These are phyloP conservation scores for Salarias fasciatus DNA, from an alignment of 2,797 vertebrate species.

Conservation along the genomic window DNA sequence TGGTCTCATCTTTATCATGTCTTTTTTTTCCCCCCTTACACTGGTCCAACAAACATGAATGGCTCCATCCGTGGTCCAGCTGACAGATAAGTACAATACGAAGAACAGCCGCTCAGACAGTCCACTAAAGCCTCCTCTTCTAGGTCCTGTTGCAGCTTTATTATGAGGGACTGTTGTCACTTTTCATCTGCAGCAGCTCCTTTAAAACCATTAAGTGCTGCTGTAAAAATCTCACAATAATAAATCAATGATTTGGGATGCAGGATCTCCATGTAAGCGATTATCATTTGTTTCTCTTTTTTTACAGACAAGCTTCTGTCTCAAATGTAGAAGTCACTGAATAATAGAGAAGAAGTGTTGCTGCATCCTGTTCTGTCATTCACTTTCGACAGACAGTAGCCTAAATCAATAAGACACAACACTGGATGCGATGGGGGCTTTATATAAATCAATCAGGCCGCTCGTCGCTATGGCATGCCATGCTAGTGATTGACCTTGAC, in stretches of 20 bases:
- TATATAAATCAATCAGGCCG: slow-evolving; percentile 74
- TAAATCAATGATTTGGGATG: slow-evolving; percentile 42
- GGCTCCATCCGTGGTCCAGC: slow-evolving; percentile 44
- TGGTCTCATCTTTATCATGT: slow-evolving; percentile 40
- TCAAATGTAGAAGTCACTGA: slow-evolving; percentile 47
- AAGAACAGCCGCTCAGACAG: slow-evolving; percentile 30
- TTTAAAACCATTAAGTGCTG: slow-evolving; percentile 26
- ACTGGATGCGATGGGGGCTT: slow-evolving; percentile 43
- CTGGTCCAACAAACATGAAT: slow-evolving; percentile 46
- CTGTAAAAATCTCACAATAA: slow-evolving; percentile 56
- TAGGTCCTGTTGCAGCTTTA: slow-evolving; percentile 1
- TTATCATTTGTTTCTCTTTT: no score
- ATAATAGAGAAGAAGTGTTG: slow-evolving; percentile 52
- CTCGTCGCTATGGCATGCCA: slow-evolving; percentile 66
- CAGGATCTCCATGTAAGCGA: slow-evolving; percentile 30
- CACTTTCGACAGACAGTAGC: slow-evolving; percentile 59
- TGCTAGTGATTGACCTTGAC: slow-evolving; percentile 76
- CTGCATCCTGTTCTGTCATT: slow-evolving; percentile 52
- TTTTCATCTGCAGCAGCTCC: slow-evolving; percentile 18
- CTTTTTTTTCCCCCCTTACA: slow-evolving; percentile 44
- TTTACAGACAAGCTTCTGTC: slow-evolving; percentile 41
- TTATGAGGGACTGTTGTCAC: slow-evolving; percentile 15
- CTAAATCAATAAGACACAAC: slow-evolving; percentile 75
- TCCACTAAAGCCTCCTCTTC: slow-evolving; percentile 11
- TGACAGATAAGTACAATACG: slow-evolving; percentile 42